Evolutionary conservation across 2,888 invertebrate species (phyloP).

Genomic region (Pristionchus fissidentatus): DNA sequence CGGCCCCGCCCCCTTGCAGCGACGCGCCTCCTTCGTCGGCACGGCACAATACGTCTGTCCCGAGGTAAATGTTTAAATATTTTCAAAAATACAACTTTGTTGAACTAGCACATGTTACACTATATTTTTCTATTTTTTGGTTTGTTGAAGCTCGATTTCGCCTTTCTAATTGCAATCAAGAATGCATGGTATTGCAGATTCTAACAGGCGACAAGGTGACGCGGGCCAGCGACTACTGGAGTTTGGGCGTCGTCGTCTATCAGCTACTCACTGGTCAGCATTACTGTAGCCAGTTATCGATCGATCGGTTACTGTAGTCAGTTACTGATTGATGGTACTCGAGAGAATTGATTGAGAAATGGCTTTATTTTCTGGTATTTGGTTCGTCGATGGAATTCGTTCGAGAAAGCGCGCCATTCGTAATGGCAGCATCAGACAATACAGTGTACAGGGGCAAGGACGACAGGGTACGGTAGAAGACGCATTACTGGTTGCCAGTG

Average conservation of each 20-base stretch:
- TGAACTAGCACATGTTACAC: not conserved
- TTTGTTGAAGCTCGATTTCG: not conserved
- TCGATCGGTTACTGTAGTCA: not conserved
- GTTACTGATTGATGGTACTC: not conserved
- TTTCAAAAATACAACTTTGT: not conserved
- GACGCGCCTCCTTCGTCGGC: slow-evolving; percentile 86
- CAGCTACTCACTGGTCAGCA: slow-evolving; percentile 57
- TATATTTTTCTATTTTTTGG: not conserved
- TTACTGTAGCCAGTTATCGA: no score
- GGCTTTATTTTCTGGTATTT: slow-evolving; percentile 37
- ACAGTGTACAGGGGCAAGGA: slow-evolving; percentile 24
- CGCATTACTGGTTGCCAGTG: slow-evolving; percentile 24
- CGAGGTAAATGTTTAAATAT: slow-evolving; percentile 81
- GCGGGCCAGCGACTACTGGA: slow-evolving; percentile 65
- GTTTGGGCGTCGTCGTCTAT: slow-evolving; percentile 57
- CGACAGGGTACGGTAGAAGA: not conserved
- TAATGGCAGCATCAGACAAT: not conserved
- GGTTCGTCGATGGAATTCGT: slow-evolving; percentile 23
- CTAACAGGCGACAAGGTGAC: slow-evolving; percentile 54
- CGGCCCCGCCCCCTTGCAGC: slow-evolving; percentile 48
- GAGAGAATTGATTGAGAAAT: not conserved
- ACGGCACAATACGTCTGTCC: slow-evolving; percentile 99
- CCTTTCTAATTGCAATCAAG: no score
- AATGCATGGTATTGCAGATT: slow-evolving; percentile 54
- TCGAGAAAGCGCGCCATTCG: slow-evolving; percentile 4